These are phyloP conservation scores for Synergus umbraculus DNA, from an alignment of 2,888 invertebrate species.

Conservation along the genomic window DNA sequence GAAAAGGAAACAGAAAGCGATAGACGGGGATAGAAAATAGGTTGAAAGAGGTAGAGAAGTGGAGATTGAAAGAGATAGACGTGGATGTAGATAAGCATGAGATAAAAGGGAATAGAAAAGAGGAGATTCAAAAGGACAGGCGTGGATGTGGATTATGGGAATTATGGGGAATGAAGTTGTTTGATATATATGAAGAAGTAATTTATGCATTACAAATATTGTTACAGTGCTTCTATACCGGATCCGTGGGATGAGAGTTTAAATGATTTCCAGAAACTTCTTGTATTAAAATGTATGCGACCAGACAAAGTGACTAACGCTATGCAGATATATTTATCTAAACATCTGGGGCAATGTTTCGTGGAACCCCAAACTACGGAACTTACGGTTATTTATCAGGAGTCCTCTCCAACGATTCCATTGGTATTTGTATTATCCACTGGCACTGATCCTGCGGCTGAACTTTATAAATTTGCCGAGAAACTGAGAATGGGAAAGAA, in stretches of 20 bases:
- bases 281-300: conserved; percentile 88
- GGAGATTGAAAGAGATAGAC: too few species aligned
- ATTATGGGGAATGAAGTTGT: too few species aligned
- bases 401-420: conserved; percentile 88
- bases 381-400: conserved; percentile 87
- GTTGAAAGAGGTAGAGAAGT: too few species aligned
- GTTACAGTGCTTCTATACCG: conserved; percentile 82
- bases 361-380: conserved; percentile 93
- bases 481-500: conserved; percentile 86
- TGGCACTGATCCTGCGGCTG: conserved; percentile 93
- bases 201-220: neutral
- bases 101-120: too few species aligned
- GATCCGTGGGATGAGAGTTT: conserved; percentile 82
- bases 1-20: too few species aligned
- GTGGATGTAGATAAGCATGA: too few species aligned
- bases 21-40: too few species aligned
- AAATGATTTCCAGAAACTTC: conserved; percentile 86
- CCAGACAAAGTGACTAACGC: conserved; percentile 91
- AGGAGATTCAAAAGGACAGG: too few species aligned
- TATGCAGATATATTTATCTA: conserved; percentile 86
- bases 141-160: too few species aligned
- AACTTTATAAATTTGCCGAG: conserved; percentile 90
- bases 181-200: too few species aligned
- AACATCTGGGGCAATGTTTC: conserved; percentile 86
- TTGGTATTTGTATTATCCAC: conserved; percentile 93